These are phyloP conservation scores for Tiliqua scincoides DNA, from an alignment of 2,113 vertebrate genomes.

Conservation along the genomic window DNA sequence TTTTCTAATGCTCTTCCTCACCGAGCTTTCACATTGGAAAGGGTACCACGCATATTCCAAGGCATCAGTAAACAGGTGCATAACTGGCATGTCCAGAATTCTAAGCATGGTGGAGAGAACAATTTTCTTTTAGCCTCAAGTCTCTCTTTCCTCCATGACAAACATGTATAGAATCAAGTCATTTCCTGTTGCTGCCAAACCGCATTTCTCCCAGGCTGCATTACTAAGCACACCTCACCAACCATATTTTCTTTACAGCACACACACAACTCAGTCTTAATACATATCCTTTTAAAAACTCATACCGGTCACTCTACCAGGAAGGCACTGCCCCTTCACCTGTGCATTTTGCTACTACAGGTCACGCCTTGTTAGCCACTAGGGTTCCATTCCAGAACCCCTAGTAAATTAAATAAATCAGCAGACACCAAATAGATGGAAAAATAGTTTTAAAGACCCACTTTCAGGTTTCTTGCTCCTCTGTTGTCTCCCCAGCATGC, in stretches of 20 bases:
- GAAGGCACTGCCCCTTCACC: no score
- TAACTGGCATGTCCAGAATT: neutral
- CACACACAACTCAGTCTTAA: neutral
- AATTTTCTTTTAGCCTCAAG: rapidly evolving
- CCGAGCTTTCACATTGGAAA: neutral
- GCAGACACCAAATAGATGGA: no score
- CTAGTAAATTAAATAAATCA: no score
- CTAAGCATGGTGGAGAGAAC: neutral
- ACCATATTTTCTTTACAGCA: neutral
- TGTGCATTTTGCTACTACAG: no score
- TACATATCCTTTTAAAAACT: neutral
- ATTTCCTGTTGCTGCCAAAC: neutral
- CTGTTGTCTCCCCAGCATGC: no score
- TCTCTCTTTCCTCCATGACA: conserved; percentile 8
- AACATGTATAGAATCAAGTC: neutral
- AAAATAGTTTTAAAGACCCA: no score
- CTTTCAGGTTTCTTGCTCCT: no score
- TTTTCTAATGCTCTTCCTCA: neutral
- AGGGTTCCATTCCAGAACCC: no score
- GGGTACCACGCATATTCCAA: neutral
- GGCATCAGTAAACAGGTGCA: neutral
- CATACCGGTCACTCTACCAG: neutral
- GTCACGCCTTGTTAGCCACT: no score
- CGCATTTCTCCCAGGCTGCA: neutral
- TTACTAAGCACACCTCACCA: neutral